Conservation (phyloP, 2,113 vertebrate genomes). For the Dolichallabes microphthalmus region DNA sequence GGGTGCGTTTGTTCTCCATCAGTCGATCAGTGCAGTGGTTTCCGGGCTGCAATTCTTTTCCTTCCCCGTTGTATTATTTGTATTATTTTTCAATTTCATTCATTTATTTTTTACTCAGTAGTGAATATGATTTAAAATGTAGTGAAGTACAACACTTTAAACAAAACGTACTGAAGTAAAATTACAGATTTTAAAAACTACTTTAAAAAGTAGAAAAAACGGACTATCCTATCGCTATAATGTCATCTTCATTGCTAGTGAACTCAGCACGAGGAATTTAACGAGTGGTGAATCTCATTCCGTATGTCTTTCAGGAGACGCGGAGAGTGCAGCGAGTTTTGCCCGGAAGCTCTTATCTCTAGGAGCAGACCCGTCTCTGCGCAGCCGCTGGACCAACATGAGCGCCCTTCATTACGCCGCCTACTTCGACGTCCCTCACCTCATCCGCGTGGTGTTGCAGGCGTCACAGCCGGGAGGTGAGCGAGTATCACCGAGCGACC, state of each 20-base stretch:
- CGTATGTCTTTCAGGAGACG: conserved; percentile 78
- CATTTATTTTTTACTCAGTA: too few relatives aligned
- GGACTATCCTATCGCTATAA: too few relatives aligned
- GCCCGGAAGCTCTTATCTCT: conserved; percentile 83
- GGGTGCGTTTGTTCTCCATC: too few relatives aligned
- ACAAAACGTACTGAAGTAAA: too few relatives aligned
- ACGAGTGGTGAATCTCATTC: background rate
- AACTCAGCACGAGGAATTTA: background rate
- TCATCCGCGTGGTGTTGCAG: conserved; percentile 86
- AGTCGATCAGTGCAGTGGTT: too few relatives aligned
- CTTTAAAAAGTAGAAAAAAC: too few relatives aligned
- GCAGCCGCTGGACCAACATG: conserved; percentile 98
- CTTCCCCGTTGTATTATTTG: too few relatives aligned
- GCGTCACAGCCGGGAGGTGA: conserved; percentile 87
- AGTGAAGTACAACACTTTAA: too few relatives aligned
- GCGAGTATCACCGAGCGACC: conserved; percentile 28
- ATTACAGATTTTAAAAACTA: too few relatives aligned
- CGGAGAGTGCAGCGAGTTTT: conserved; percentile 84
- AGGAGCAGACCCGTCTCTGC: conserved; percentile 85
- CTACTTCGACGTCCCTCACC: conserved; percentile 95
- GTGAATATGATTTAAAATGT: too few relatives aligned
- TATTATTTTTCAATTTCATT: too few relatives aligned
- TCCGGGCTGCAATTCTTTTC: too few relatives aligned
- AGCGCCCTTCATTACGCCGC: conserved; percentile 96
- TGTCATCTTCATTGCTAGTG: background rate